These are phyloP conservation scores for Phymanthus crucifer DNA, from an alignment of 92 coral and sea anemone species.

Conservation along the genomic window DNA sequence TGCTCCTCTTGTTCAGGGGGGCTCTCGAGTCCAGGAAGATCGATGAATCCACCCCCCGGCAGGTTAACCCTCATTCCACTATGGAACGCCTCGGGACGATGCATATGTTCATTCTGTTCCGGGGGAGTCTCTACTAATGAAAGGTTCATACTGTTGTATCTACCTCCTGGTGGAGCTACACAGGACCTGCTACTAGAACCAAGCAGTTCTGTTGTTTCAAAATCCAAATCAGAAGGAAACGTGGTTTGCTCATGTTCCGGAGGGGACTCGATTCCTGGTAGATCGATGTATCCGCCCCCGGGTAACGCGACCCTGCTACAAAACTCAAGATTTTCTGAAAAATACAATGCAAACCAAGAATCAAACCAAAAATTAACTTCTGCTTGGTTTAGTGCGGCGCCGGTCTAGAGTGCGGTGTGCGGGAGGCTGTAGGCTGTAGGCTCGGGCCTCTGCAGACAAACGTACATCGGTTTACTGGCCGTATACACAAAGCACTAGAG, in stretches of 20 bases:
- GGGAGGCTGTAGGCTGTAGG: too few relatives aligned
- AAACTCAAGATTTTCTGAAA: not conserved
- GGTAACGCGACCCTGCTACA: not conserved
- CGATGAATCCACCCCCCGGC: conserved; percentile 45
- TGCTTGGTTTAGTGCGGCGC: too few relatives aligned
- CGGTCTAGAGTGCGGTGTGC: too few relatives aligned
- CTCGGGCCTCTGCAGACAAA: too few relatives aligned
- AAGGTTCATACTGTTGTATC: conserved; percentile 15
- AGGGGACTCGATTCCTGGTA: not conserved
- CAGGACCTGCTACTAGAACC: conserved; percentile 6
- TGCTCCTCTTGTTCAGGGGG: conserved; percentile 14
- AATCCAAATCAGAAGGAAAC: not conserved
- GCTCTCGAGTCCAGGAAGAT: conserved; percentile 30
- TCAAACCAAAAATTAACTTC: too few relatives aligned
- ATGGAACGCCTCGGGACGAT: not conserved
- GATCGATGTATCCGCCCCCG: conserved; percentile 21
- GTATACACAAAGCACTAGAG: too few relatives aligned
- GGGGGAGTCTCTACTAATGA: not conserved
- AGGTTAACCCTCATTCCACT: conserved; percentile 28
- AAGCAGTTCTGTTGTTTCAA: not conserved
- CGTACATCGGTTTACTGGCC: too few relatives aligned
- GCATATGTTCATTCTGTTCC: not conserved
- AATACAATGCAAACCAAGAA: too few relatives aligned
- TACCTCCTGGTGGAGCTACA: conserved; percentile 5
- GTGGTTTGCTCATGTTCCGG: not conserved